Evolutionary conservation across 1,140 invertebrate genomes (phyloP).

Genomic region (Colletes gigas): DNA sequence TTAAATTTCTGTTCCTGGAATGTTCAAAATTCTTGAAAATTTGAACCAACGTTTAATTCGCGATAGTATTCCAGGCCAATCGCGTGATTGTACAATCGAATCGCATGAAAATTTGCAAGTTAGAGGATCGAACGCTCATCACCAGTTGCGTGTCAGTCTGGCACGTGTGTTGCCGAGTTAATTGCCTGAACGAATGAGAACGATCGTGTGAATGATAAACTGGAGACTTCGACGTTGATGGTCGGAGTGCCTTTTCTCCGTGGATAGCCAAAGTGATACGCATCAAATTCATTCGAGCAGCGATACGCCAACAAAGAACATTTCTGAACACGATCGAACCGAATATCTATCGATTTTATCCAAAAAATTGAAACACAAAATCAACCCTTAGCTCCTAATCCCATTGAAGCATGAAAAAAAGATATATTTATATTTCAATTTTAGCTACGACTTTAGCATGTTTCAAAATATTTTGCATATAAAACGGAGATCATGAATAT

Average conservation of each 20-base stretch:
- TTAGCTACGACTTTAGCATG: too few relatives aligned
- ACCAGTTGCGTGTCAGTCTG: slow-evolving; percentile 17
- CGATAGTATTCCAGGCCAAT: not conserved
- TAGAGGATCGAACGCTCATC: not conserved
- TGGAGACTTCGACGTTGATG: slow-evolving; percentile 18
- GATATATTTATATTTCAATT: too few relatives aligned
- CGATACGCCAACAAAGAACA: not conserved
- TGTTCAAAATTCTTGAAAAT: not conserved
- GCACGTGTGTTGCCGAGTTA: slow-evolving; percentile 41
- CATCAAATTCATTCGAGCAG: not conserved
- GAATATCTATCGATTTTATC: not conserved
- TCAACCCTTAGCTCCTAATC: too few relatives aligned
- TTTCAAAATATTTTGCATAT: too few relatives aligned
- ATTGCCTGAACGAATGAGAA: slow-evolving; percentile 43
- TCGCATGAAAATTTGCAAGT: slow-evolving; percentile 16
- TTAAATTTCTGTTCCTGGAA: not conserved
- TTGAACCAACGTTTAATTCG: not conserved
- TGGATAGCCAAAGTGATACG: not conserved
- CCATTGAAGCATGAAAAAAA: too few relatives aligned
- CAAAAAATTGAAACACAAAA: too few relatives aligned
- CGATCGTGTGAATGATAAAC: slow-evolving; percentile 47
- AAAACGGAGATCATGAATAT: too few relatives aligned
- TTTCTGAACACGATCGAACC: not conserved
- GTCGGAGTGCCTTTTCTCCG: slow-evolving; percentile 3
- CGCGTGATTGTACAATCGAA: not conserved